A percentile compares a stretch with the other conserved stretches of the same genome.
Conservation (phyloP, 2,888 invertebrate species). For the Microctonus hyperodae region DNA sequence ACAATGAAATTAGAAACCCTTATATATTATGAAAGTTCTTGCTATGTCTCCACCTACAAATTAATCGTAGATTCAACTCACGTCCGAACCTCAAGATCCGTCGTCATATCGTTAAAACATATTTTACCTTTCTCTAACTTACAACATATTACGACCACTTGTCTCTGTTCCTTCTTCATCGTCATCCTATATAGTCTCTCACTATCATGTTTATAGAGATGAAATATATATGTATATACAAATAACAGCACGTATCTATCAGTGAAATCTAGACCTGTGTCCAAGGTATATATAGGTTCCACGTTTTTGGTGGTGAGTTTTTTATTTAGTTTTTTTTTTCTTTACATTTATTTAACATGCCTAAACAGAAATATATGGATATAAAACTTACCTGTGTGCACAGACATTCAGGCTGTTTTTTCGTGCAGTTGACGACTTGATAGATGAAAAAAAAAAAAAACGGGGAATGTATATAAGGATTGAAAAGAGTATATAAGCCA, state of each 20-base stretch:
- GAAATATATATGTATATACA: conserved; percentile 11
- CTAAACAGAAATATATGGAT: background rate
- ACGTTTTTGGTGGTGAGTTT: conserved; percentile 26
- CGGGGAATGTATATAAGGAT: too few relatives aligned
- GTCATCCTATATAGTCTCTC: conserved; percentile 3
- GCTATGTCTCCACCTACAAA: conserved; percentile 36
- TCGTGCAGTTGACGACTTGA: conserved; percentile 4
- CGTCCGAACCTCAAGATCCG: conserved; percentile 40
- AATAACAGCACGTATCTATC: conserved; percentile 23
- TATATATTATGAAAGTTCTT: conserved; percentile 21
- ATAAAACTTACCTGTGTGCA: too few relatives aligned
- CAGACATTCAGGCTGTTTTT: background rate
- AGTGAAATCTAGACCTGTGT: conserved; percentile 39
- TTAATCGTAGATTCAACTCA: conserved; percentile 47
- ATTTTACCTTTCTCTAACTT: conserved; percentile 4
- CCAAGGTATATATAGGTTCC: conserved; percentile 32
- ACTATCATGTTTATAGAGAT: conserved; percentile 8
- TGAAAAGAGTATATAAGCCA: conserved; percentile 1
- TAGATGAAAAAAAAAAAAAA: conserved; percentile 7
- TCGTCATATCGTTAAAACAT: conserved; percentile 39
- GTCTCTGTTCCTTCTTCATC: conserved; percentile 16
- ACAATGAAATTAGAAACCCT: conserved; percentile 49
- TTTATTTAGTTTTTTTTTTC: background rate
- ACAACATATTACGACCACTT: conserved; percentile 32
- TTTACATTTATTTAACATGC: conserved; percentile 16